Base-by-base conservation (phyloP, 1,140 invertebrate species). In the Laodelphax striatellus region DNA sequence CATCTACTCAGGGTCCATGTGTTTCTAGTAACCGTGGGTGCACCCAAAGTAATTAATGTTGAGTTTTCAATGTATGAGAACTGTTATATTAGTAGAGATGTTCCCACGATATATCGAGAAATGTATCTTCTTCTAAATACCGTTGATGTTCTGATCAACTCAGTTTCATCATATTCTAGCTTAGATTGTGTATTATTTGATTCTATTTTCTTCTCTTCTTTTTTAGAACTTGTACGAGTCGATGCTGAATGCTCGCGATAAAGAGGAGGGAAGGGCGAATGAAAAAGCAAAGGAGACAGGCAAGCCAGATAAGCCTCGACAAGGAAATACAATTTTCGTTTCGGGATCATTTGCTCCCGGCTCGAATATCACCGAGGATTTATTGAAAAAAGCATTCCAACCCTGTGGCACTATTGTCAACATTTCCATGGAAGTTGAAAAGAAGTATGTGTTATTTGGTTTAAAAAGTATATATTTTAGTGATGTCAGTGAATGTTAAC, bases 351-450 rank as follows among this genome's bases (percentile, higher is more conserved):
- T 38, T 38, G 34, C 34, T 5, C 34, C 34, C 34, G 90, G 90
- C 3, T 83, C 84, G 64, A 87, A 88, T 64, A 85, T 93, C 46
- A 87, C 85, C 0, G 88, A 93, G 70, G 87, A 91, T 50, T 85
- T 90, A 62, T 73, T 93, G 0, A 84, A 85, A 69, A 90, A 88
- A 69, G 82, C 85, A 43, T 92, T 92, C 69, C 77, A 79, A 52
- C 81, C 82, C 24, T 86, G 85, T 74, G 90, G 90, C 38, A 84
- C 82, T 63, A 90, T 94, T 66, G 77, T 92, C 0, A 92, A 92
- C 74, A 85, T 93, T n/a, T 86, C 84, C 1, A 90, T 93, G 86
- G 90, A 94, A 75, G 80, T 83, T 64, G 89, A 92, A 64, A 92
- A 90, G 74, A 85, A 90, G 88, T 90, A 75, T 70, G 73, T 62